Conservation (phyloP, 2,797 vertebrate species). For the Schizopygopsis pylzovi region DNA sequence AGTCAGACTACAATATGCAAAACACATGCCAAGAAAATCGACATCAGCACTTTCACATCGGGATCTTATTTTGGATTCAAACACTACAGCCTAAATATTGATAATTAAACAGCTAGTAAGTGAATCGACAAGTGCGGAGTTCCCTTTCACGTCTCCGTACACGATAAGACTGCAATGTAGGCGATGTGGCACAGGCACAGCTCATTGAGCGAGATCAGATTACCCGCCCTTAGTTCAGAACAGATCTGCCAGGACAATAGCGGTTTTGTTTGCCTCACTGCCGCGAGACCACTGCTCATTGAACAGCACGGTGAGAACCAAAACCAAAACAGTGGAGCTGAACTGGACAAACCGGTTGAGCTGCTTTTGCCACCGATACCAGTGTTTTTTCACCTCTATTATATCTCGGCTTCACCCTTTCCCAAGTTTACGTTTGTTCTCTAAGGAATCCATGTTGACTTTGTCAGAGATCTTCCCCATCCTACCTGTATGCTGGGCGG, state of each 20-base stretch:
- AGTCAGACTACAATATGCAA: background rate
- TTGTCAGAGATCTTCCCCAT: background rate
- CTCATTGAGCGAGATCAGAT: constrained; percentile 68
- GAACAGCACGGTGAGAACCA: constrained; percentile 73
- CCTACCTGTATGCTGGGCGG: background rate
- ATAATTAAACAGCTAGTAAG: background rate
- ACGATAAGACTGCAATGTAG: constrained; percentile 63
- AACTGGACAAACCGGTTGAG: constrained; percentile 79
- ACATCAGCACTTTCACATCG: background rate
- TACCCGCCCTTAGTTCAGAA: constrained; percentile 72
- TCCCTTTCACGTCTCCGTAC: background rate
- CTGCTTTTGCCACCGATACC: constrained; percentile 65
- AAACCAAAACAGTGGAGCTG: constrained; percentile 63
- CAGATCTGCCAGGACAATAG: constrained; percentile 73
- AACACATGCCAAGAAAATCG: background rate
- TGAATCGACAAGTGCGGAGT: background rate
- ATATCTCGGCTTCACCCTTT: constrained; percentile 1
- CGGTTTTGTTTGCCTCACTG: constrained; percentile 76
- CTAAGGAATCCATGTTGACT: background rate
- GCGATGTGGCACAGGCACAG: constrained; percentile 36
- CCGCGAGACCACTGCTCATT: constrained; percentile 71
- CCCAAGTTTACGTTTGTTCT: background rate
- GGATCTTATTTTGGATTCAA: background rate
- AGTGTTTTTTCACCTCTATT: constrained; percentile 29
- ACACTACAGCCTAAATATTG: background rate